phyloP scores from a whole-genome alignment of 2,113 vertebrate species.

The Chrysemys picta region DNA sequence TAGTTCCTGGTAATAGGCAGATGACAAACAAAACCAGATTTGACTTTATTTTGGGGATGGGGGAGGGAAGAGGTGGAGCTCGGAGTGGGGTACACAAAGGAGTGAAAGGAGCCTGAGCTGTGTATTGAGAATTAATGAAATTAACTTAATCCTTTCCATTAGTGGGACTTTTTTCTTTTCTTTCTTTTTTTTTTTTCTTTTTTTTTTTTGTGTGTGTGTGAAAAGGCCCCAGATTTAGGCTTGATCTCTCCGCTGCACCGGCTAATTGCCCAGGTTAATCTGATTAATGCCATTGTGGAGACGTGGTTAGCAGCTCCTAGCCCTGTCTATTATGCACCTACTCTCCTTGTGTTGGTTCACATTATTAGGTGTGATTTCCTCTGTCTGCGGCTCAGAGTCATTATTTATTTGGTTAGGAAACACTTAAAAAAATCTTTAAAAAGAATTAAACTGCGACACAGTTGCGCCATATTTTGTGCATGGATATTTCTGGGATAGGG shows the following conservation, averaged over 20 bases:
- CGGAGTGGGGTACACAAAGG: slow-evolving; percentile 61
- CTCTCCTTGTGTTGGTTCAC: slow-evolving; percentile 66
- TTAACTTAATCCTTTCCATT: slow-evolving; percentile 92
- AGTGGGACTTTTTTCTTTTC: slow-evolving; percentile 55
- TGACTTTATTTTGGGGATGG: slow-evolving; percentile 60
- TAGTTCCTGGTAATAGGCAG: slow-evolving; percentile 83
- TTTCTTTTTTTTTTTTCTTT: neutral
- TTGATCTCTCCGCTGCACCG: slow-evolving; percentile 66
- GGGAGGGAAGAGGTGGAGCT: slow-evolving; percentile 9
- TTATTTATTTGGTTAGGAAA: slow-evolving; percentile 51
- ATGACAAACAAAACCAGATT: slow-evolving; percentile 86
- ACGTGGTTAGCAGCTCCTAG: slow-evolving; percentile 74
- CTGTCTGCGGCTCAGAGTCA: slow-evolving; percentile 52
- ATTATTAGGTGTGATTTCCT: slow-evolving; percentile 79
- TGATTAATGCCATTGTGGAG: slow-evolving; percentile 85
- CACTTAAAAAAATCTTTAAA: neutral
- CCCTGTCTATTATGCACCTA: slow-evolving; percentile 63
- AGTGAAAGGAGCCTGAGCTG: slow-evolving; percentile 79
- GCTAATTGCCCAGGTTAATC: slow-evolving; percentile 88
- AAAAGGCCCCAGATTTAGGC: slow-evolving; percentile 64
- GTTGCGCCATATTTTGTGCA: neutral
- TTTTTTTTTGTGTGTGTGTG: neutral
- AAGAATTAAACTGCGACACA: slow-evolving; percentile 12
- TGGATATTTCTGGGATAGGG: neutral
- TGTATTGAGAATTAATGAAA: slow-evolving; percentile 96